A percentile compares a stretch with the other conserved stretches of the same genome.
These are phyloP conservation scores for Muschampia plurimacula DNA, from an alignment of 2,888 invertebrate genomes.

Conservation along the genomic window DNA sequence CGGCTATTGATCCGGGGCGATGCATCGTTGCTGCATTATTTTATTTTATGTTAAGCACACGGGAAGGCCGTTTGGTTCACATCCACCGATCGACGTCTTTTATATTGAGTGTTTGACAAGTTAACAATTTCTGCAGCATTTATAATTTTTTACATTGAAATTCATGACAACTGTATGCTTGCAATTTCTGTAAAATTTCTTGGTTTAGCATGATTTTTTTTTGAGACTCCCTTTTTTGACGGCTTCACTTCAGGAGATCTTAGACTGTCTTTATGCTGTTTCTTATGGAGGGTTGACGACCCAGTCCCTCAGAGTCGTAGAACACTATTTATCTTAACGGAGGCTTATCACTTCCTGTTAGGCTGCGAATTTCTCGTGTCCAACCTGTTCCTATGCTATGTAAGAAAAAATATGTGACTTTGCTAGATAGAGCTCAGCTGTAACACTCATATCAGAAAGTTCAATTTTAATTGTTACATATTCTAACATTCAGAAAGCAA, in stretches of 20 bases:
- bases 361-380: constrained; percentile 71
- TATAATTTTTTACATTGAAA: too few relatives aligned
- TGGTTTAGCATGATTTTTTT: not conserved
- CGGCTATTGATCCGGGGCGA: not conserved
- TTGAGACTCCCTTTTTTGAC: not conserved
- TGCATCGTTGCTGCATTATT: not conserved
- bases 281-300: constrained; percentile 19
- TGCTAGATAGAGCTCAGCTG: constrained; percentile 56
- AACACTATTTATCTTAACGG: constrained; percentile 39
- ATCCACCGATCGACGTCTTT: not conserved
- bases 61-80: not conserved
- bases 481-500: constrained; percentile 65
- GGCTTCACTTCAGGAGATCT: not conserved
- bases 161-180: too few relatives aligned
- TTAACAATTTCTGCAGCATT: too few relatives aligned
- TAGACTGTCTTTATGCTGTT: not conserved
- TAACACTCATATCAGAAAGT: constrained; percentile 56
- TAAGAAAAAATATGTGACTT: constrained; percentile 57
- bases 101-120: not conserved
- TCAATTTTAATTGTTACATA: constrained; percentile 52
- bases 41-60: not conserved
- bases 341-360: constrained; percentile 64
- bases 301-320: not conserved
- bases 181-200: not conserved
- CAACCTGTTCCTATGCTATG: constrained; percentile 66